Evolutionary conservation across 2,797 vertebrate species (phyloP), one percentile per base, ranked within the genome.

Genomic region (Tenualosa ilisha): DNA sequence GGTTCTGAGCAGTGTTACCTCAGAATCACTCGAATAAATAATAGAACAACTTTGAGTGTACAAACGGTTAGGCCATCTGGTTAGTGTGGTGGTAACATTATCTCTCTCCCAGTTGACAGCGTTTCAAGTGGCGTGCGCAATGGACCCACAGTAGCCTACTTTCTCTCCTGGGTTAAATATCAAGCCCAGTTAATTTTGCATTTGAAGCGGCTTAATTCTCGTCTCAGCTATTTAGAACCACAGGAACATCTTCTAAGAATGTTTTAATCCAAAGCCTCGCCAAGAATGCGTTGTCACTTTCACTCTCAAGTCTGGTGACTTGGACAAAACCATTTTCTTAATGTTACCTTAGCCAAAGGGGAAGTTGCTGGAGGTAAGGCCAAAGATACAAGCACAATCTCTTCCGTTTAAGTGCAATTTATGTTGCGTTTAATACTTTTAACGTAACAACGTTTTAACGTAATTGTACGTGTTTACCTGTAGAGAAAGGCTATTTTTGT

Each of bases 11-110:
- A 68, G 13, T 72, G 68, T 75, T 85, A 49, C 81, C 56, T 85
- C 81, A 82, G 59, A 22, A 26, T 63, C 84, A 86, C 93, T 90
- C 83, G 3, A 91, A 95, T 96, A 92, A 96, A 96, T 96, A 95
- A 97, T 96, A 91, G 95, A 91, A 88, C 83, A 86, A 88, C 87
- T 82, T 86, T 91, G 89, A 91, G 89, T 95, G 89, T 91, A 94
- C 90, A 94, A 93, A 89, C 89, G 89, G 85, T 82, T 61, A 91
- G 90, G 89, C 91, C 96, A 96, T 94, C 92, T 95, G 94, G 91
- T 92, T 91, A 90, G 92, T 90, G 85, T 88, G 91, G 86, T 87
- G 93, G 90, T 90, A 91, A 93, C 89, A 88, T 89, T 89, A 91
- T 91, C 90, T 90, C 49, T 43, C 40, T 79, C 37, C 40, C 72